These are phyloP conservation scores for Podotricha telesiphe DNA, from an alignment of 2,888 invertebrate species.

Conservation along the genomic window DNA sequence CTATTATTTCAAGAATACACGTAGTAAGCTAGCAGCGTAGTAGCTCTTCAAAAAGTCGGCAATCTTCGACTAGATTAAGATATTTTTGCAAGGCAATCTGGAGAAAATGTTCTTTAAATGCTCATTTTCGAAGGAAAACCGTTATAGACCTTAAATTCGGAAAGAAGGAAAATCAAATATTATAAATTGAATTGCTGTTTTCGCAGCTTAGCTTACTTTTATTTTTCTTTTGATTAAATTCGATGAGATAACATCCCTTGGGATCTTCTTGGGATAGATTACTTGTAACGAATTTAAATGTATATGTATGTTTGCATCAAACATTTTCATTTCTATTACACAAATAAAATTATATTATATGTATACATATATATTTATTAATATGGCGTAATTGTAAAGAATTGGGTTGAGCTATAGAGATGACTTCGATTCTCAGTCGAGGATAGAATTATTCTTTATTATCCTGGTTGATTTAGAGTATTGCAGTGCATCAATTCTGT, in stretches of 20 bases:
- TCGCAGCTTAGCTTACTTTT: slow-evolving; percentile 41
- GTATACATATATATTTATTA: too few relatives aligned
- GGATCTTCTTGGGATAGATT: slow-evolving; percentile 43
- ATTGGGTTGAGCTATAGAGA: too few relatives aligned
- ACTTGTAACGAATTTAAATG: slow-evolving; percentile 46
- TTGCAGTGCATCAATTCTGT: too few relatives aligned
- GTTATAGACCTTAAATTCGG: slow-evolving; percentile 30
- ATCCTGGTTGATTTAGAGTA: too few relatives aligned
- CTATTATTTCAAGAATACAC: neutral
- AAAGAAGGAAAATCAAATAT: slow-evolving; percentile 39
- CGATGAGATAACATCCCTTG: slow-evolving; percentile 43
- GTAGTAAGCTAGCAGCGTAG: neutral
- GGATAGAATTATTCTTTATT: too few relatives aligned
- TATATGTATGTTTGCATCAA: slow-evolving; percentile 37
- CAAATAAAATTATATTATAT: neutral
- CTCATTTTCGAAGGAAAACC: slow-evolving; percentile 33
- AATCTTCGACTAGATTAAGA: slow-evolving; percentile 25
- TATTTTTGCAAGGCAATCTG: slow-evolving; percentile 32
- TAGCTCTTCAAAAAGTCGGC: slow-evolving; percentile 15
- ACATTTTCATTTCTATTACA: neutral
- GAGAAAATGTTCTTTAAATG: slow-evolving; percentile 23
- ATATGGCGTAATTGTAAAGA: too few relatives aligned
- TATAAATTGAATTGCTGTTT: slow-evolving; percentile 44
- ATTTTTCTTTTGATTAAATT: slow-evolving; percentile 46
- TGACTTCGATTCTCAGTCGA: too few relatives aligned